Evolutionary conservation across 2,113 vertebrate genomes (phyloP).

Genomic region (Felis chaus): DNA sequence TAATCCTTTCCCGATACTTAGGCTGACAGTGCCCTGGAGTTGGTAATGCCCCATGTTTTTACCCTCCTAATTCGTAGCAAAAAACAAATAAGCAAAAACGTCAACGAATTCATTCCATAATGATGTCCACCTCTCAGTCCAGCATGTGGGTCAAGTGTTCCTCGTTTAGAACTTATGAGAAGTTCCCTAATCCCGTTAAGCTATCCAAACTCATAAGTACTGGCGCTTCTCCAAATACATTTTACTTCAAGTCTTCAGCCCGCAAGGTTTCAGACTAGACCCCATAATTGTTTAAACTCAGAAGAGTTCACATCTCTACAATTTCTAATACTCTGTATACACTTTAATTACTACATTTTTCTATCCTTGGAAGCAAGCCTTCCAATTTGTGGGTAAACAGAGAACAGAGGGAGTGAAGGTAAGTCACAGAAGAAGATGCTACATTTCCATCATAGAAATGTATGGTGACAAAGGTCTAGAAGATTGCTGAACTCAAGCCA

Average conservation of each 20-base stretch:
- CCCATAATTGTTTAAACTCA: background rate
- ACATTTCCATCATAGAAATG: background rate
- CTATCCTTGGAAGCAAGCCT: background rate
- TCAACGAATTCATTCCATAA: background rate
- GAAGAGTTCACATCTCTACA: background rate
- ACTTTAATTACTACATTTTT: background rate
- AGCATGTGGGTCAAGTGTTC: background rate
- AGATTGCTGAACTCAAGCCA: background rate
- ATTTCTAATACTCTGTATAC: background rate
- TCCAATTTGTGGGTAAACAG: background rate
- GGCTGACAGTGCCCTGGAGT: background rate
- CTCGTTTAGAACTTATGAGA: background rate
- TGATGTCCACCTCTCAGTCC: background rate
- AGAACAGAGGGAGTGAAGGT: background rate
- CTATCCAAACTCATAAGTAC: background rate
- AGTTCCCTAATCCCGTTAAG: slow-evolving; percentile 2
- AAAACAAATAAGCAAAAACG: background rate
- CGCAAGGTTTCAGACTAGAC: background rate
- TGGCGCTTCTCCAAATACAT: background rate
- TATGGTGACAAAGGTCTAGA: background rate
- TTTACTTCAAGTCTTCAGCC: background rate
- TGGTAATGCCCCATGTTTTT: background rate
- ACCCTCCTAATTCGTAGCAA: background rate
- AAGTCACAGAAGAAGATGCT: background rate
- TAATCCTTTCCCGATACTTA: background rate